These are phyloP conservation scores for Phthorimaea operculella DNA, from an alignment of 1,140 invertebrate genomes.

Conservation along the genomic window DNA sequence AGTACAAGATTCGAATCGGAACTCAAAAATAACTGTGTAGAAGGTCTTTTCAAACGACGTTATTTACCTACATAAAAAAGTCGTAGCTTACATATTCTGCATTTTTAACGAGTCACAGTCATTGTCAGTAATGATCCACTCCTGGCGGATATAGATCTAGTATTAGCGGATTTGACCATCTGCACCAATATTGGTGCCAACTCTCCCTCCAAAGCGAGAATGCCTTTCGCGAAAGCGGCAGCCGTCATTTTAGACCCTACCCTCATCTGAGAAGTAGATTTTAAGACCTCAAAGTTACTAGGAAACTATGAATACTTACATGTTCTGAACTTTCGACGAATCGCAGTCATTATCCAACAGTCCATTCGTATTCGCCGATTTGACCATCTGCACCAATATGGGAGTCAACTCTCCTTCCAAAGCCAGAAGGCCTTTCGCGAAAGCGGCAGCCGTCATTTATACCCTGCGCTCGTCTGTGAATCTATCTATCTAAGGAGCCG, in stretches of 20 bases:
- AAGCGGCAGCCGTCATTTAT: constrained; percentile 99
- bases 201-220: constrained; percentile 97
- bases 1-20: no score
- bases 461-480: constrained; percentile 98
- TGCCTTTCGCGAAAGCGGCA: constrained; percentile 98
- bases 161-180: no score
- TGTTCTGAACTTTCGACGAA: constrained; percentile 94
- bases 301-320: no score
- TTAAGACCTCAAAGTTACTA: no score
- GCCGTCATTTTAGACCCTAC: no score
- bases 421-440: constrained; percentile 97
- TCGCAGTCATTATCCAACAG: constrained; percentile 98
- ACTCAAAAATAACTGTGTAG: no score
- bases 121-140: constrained; percentile 97
- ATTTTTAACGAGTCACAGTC: constrained; percentile 97
- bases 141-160: no score
- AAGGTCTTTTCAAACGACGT: no score
- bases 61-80: no score
- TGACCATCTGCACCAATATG: constrained; percentile 99
- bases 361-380: constrained; percentile 98
- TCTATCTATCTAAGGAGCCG: no score
- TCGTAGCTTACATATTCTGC: constrained; percentile 79
- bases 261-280: constrained; percentile 98
- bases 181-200: constrained; percentile 99
- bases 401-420: constrained; percentile 98